Evolutionary conservation across 2,797 vertebrate species (phyloP).

Genomic region (Molossus molossus): DNA sequence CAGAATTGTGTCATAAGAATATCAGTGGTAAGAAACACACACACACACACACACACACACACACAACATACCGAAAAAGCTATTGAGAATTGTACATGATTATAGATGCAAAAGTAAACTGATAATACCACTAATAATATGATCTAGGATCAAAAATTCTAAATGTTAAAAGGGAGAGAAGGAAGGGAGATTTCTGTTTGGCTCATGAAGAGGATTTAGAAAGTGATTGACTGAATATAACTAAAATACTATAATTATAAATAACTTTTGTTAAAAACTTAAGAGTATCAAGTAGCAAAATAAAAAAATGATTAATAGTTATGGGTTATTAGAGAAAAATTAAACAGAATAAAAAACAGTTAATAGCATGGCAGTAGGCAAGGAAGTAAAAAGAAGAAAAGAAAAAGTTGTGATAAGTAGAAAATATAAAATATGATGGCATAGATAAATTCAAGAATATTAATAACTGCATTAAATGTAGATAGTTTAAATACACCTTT

Average conservation of each 20-base stretch:
- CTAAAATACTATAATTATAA: conserved; percentile 40
- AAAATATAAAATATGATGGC: not conserved
- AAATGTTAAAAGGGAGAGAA: not conserved
- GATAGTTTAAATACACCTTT: not conserved
- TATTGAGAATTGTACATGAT: not conserved
- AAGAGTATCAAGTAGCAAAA: conserved; percentile 9
- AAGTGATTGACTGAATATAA: not conserved
- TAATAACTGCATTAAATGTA: not conserved
- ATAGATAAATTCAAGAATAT: conserved; percentile 38
- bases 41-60: no score
- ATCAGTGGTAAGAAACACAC: not conserved
- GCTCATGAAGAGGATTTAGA: conserved; percentile 22
- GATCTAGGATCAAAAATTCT: not conserved
- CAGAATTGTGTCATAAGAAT: not conserved
- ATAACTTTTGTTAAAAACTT: conserved; percentile 17
- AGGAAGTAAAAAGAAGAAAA: conserved; percentile 29
- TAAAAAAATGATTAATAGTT: conserved; percentile 16
- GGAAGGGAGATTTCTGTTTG: not conserved
- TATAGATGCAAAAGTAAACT: conserved; percentile 28
- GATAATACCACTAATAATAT: not conserved
- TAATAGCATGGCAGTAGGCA: not conserved
- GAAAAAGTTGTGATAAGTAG: not conserved
- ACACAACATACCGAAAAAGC: not conserved
- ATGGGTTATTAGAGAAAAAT: not conserved
- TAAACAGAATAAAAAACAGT: not conserved